These are phyloP conservation scores for Corythornis leucogaster DNA, from an alignment of 2,797 vertebrate species.

Conservation along the genomic window DNA sequence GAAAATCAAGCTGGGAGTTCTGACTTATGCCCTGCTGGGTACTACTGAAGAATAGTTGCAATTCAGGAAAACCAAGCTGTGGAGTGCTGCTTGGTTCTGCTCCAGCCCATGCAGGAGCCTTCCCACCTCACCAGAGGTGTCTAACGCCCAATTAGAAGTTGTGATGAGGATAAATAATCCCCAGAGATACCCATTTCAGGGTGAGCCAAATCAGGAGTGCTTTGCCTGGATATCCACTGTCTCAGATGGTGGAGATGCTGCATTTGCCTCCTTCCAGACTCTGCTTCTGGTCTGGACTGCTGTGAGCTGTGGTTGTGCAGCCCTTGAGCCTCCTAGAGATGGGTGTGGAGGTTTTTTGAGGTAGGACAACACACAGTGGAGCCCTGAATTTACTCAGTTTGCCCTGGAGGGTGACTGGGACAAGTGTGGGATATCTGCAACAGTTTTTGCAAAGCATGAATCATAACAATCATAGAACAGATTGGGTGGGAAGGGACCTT, in stretches of 20 bases:
- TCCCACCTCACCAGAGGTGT: neutral
- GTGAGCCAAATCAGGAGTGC: neutral
- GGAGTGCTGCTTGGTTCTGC: neutral
- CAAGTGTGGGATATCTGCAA: neutral
- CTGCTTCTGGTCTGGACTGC: neutral
- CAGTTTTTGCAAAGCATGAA: neutral
- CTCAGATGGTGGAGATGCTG: neutral
- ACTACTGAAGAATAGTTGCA: neutral
- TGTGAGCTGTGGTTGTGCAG: neutral
- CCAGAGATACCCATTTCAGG: neutral
- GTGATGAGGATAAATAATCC: neutral
- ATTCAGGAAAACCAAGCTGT: neutral
- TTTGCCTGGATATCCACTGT: neutral
- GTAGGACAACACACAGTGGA: neutral
- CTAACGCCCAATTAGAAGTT: neutral
- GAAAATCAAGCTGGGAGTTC: neutral
- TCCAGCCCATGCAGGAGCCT: neutral
- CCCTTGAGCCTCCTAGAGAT: neutral
- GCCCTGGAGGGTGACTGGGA: neutral
- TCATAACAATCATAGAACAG: neutral
- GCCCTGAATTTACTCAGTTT: neutral
- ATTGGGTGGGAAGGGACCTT: neutral
- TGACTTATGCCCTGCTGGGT: neutral
- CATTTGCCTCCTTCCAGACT: rapidly evolving
- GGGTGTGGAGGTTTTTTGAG: neutral